Conservation (phyloP, 2,113 vertebrate species). For the Australoheros scitulus region DNA sequence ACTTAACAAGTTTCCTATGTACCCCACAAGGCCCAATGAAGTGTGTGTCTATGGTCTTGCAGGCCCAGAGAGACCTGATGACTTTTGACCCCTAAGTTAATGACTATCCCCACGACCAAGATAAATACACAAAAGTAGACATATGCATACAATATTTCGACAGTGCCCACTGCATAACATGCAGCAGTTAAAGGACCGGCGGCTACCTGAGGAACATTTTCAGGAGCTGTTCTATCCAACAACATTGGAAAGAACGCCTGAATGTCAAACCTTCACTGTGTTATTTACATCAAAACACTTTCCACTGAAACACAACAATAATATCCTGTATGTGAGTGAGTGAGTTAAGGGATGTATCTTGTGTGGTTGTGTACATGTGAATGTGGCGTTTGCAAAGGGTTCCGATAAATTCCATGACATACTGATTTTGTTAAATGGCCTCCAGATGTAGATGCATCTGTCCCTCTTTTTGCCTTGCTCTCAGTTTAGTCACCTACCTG, state of each 20-base stretch:
- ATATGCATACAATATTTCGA: background rate
- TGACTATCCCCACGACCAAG: background rate
- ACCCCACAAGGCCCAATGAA: background rate
- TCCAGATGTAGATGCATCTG: slow-evolving; percentile 80
- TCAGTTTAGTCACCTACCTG: slow-evolving; percentile 39
- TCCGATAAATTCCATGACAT: slow-evolving; percentile 76
- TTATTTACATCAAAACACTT: slow-evolving; percentile 19
- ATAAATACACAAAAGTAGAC: background rate
- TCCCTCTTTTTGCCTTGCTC: slow-evolving; percentile 40
- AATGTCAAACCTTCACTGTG: background rate
- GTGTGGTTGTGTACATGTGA: slow-evolving; percentile 1
- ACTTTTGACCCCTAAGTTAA: slow-evolving; percentile 11
- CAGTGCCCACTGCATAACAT: background rate
- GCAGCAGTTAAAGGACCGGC: background rate
- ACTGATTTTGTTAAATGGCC: slow-evolving; percentile 77
- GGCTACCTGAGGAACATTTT: background rate
- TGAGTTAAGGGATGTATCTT: slow-evolving; percentile 5
- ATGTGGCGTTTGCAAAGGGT: slow-evolving; percentile 4
- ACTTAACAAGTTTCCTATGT: background rate
- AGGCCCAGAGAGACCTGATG: background rate
- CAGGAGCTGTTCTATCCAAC: background rate
- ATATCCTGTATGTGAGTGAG: background rate
- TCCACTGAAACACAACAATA: background rate
- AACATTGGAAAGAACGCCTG: background rate
- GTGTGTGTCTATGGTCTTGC: background rate